Percentiles rank a stretch among this genome's conserved stretches.
Evolutionary conservation across 2,888 invertebrate genomes (phyloP).

Genomic region (Chaetoderma sp.): DNA sequence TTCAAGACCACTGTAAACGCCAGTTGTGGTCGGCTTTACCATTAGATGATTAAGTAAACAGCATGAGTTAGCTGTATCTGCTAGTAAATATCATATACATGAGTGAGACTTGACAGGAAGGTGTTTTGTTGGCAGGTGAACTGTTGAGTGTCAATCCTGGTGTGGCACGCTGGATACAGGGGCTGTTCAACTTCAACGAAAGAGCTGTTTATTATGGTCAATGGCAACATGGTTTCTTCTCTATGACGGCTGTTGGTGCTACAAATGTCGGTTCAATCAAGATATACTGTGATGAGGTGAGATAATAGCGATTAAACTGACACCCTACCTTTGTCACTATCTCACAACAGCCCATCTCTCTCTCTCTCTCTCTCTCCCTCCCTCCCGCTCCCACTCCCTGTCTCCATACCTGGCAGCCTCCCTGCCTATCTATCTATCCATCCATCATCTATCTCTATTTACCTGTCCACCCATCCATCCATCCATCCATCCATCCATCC

Average conservation of each 20-base stretch:
- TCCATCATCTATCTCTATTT: too few relatives aligned
- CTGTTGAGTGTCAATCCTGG: constrained; percentile 92
- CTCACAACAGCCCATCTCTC: too few relatives aligned
- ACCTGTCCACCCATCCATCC: too few relatives aligned
- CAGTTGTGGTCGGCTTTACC: too few relatives aligned
- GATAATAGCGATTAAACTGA: too few relatives aligned
- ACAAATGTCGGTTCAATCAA: constrained; percentile 97
- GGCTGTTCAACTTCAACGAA: constrained; percentile 94
- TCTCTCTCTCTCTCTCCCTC: too few relatives aligned
- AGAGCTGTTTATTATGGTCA: constrained; percentile 90
- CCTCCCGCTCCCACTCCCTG: too few relatives aligned
- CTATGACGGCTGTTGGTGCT: constrained; percentile 96
- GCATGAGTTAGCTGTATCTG: background rate
- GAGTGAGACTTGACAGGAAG: background rate
- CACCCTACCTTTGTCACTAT: too few relatives aligned
- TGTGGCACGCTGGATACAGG: constrained; percentile 88
- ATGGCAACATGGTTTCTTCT: constrained; percentile 97
- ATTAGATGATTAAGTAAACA: background rate
- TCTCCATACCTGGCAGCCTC: too few relatives aligned
- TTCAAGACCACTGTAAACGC: too few relatives aligned
- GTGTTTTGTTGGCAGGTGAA: constrained; percentile 71
- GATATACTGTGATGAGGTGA: constrained; percentile 85
- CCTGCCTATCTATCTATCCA: too few relatives aligned
- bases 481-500: too few relatives aligned
- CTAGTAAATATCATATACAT: background rate